A percentile compares a stretch with the other conserved stretches of the same genome.
Evolutionary conservation across 2,797 vertebrate species (phyloP).

Genomic region (Sphenopsis melanotis): DNA sequence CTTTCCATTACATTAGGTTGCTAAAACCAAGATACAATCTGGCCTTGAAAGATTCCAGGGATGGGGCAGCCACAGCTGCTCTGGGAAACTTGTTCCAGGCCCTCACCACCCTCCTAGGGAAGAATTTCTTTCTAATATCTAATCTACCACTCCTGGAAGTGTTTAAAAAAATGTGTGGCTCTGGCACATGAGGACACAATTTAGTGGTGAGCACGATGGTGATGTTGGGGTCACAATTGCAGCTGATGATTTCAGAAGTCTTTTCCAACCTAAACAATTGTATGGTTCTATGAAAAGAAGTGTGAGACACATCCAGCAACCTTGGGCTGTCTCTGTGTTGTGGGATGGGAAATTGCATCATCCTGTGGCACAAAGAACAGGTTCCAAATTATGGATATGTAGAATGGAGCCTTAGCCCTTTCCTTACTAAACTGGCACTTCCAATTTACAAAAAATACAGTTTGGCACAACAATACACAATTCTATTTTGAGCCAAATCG

Average conservation of each 20-base stretch:
- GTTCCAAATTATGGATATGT: rapidly evolving
- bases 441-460: rapidly evolving
- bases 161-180: background rate
- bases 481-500: background rate
- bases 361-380: background rate
- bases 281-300: rapidly evolving
- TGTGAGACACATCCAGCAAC: background rate
- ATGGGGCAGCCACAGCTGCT: background rate
- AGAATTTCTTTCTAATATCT: background rate
- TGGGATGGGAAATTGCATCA: background rate
- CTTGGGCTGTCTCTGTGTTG: background rate
- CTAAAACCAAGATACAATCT: background rate
- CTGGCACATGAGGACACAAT: background rate
- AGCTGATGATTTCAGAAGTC: background rate
- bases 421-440: background rate
- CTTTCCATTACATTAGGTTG: rapidly evolving
- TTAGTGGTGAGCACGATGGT: rapidly evolving
- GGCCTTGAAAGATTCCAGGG: background rate
- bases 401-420: background rate
- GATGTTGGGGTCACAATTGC: background rate
- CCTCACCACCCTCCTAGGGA: background rate
- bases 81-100: rapidly evolving
- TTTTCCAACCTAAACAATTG: background rate
- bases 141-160: background rate
- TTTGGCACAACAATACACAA: background rate